These are phyloP conservation scores for Esox masquinongy DNA, from an alignment of 2,797 vertebrate genomes.

Conservation along the genomic window DNA sequence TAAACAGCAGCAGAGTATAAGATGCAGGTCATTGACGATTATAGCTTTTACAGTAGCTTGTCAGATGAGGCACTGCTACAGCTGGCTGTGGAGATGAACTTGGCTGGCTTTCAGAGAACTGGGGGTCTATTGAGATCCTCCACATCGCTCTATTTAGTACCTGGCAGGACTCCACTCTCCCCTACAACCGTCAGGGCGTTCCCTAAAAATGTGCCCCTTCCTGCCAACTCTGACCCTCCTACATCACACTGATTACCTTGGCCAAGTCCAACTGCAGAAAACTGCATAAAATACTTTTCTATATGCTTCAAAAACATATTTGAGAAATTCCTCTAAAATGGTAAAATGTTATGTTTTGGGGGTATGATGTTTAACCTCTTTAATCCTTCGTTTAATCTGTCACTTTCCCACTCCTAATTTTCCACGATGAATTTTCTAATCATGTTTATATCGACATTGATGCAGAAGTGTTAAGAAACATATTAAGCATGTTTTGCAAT, in stretches of 20 bases:
- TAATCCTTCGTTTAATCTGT: too few species aligned
- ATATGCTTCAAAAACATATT: neutral
- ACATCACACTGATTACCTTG: neutral
- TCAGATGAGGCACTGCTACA: slow-evolving; percentile 82
- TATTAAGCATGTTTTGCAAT: too few species aligned
- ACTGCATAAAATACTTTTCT: neutral
- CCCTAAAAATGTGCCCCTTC: neutral
- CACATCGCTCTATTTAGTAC: slow-evolving; percentile 1
- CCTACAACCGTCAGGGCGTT: neutral
- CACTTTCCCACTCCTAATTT: too few species aligned
- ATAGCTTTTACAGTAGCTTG: slow-evolving; percentile 79
- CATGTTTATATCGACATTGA: too few species aligned
- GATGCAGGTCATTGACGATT: slow-evolving; percentile 73
- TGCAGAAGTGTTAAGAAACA: too few species aligned
- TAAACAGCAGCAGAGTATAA: slow-evolving; percentile 34
- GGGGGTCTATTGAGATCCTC: slow-evolving; percentile 2
- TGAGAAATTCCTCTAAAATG: too few species aligned
- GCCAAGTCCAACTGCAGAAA: neutral
- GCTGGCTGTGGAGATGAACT: slow-evolving; percentile 83
- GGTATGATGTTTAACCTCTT: too few species aligned
- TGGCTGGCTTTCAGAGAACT: slow-evolving; percentile 54
- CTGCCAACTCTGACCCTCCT: neutral
- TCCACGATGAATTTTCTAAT: too few species aligned
- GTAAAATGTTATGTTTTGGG: too few species aligned
- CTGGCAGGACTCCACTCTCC: neutral